Conservation (phyloP, 2,797 vertebrate species). For the Notolepis coatsorum region DNA sequence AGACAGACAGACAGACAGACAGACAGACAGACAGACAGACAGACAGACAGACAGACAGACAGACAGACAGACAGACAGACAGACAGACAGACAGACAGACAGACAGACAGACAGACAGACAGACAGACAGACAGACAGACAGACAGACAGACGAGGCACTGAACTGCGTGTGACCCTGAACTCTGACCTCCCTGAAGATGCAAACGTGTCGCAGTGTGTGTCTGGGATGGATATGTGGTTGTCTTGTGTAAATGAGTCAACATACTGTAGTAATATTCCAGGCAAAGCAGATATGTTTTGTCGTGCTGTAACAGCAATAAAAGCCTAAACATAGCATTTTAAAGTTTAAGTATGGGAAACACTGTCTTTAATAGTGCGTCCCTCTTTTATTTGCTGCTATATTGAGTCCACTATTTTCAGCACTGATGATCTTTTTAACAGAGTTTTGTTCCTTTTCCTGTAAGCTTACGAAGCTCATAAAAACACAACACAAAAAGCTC, state of each 20-base stretch:
- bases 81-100: too few species aligned
- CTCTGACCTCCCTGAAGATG: too few species aligned
- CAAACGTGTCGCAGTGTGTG: too few species aligned
- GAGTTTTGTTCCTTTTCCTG: slow-evolving; percentile 69
- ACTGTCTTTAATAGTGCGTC: slow-evolving; percentile 59
- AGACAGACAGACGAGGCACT: not conserved
- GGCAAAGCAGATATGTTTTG: slow-evolving; percentile 20
- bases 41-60: too few species aligned
- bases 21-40: too few species aligned
- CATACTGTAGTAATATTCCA: too few species aligned
- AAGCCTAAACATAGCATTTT: slow-evolving; percentile 43
- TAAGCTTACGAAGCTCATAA: slow-evolving; percentile 59
- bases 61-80: too few species aligned
- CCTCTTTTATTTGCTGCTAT: slow-evolving; percentile 69
- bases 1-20: too few species aligned
- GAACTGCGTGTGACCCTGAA: too few species aligned
- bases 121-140: not conserved
- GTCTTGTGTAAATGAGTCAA: too few species aligned
- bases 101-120: not conserved
- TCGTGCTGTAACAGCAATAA: slow-evolving; percentile 37
- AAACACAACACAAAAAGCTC: too few species aligned
- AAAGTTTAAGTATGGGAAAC: slow-evolving; percentile 73
- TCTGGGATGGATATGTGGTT: too few species aligned
- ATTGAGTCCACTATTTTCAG: slow-evolving; percentile 74
- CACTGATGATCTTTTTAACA: slow-evolving; percentile 49